Base-by-base conservation (phyloP, 1,140 invertebrate species). In the Drosophila kikkawai region DNA sequence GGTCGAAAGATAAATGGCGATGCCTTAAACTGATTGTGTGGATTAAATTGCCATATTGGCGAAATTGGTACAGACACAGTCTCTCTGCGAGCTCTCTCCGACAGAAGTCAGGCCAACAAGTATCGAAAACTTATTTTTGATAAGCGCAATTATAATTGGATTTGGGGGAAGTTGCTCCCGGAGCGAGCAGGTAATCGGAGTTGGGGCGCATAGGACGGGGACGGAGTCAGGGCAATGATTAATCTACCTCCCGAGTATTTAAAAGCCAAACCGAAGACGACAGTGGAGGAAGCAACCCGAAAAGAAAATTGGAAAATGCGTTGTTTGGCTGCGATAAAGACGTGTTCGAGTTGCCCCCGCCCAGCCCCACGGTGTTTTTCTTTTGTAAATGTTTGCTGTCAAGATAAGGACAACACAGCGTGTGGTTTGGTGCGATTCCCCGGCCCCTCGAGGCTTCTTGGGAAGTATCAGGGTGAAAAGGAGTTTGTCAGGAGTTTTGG, bases 141-240 rank as follows among this genome's bases (percentile, higher is more conserved):
- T 91, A 91, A 91, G 90, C 90, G 90, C 90, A 91, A 91, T 91
- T 91, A 91, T 91, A 91, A 91, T 91, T 91, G 90, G 90, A 91
- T 91, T 91, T 91, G 85, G 81, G 56, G 47, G 76, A 91, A 91
- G 86, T 90, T 90, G 75, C 53, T 79, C 48, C 50, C 17, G n/a
- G 13, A 68, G 48, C 61, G 58, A 42, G 56, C 59, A 61, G 50
- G 63, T 75, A 79, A 61, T 47, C 70, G 44, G 65, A 60, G 51
- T 64, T 59, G 69, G 71, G 60, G 65, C 12, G 51, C 17, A 13
- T 17, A 12, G 22, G 17, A 19, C n/a, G 50, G 12, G 17, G 26
- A n/a, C 7, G 26, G 15, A 36, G 63, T 36, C 15, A 36, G 65
- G 60, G 64, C 82, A 75, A 84, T 87, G 84, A 87, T 88, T 87